A percentile compares a stretch with the other conserved stretches of the same genome.
phyloP scores from a whole-genome alignment of 2,888 invertebrate species.

The Drosophila kuntzei region DNA sequence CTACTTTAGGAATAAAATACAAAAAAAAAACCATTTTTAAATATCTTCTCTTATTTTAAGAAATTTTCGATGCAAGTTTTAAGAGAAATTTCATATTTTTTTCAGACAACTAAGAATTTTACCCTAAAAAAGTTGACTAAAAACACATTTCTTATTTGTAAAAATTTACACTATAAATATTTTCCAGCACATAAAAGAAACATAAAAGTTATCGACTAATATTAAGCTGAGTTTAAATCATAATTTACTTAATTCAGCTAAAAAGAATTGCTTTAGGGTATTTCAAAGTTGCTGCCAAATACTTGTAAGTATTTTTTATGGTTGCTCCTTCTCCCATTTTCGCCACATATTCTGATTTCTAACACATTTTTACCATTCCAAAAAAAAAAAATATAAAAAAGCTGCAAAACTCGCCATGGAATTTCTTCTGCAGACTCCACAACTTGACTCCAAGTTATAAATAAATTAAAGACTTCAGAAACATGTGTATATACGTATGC shows the following conservation, averaged over 20 bases:
- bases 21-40: too few species aligned
- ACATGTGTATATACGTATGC: not conserved
- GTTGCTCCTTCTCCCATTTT: not conserved
- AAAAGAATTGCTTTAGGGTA: not conserved
- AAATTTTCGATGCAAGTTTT: too few species aligned
- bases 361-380: conserved; percentile 63
- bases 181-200: too few species aligned
- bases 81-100: too few species aligned
- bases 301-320: not conserved
- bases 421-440: conserved; percentile 35
- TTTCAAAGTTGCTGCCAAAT: not conserved
- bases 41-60: too few species aligned
- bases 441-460: conserved; percentile 18
- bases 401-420: conserved; percentile 30
- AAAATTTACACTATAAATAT: too few species aligned
- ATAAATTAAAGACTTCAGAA: conserved; percentile 32
- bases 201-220: too few species aligned
- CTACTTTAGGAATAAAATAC: too few species aligned
- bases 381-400: not conserved
- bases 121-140: too few species aligned
- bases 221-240: not conserved
- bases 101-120: not conserved
- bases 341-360: conserved; percentile 55
- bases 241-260: not conserved
- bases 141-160: too few species aligned